These are phyloP conservation scores for Semaprochilodus insignis DNA, from an alignment of 2,797 vertebrate species.

Conservation along the genomic window DNA sequence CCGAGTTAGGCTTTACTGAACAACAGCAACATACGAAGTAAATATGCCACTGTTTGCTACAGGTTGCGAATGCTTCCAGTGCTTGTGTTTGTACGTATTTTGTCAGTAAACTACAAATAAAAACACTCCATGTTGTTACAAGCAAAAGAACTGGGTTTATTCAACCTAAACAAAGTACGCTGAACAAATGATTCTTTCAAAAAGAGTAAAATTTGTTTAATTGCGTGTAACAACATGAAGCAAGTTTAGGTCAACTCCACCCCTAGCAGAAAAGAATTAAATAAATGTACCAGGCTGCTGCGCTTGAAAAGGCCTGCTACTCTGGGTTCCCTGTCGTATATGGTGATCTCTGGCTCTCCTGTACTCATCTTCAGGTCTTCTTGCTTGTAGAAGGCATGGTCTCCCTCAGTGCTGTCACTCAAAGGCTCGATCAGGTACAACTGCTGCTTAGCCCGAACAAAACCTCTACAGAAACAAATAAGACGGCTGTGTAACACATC, in stretches of 20 bases:
- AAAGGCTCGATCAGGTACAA: constrained; percentile 89
- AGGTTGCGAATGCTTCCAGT: no score
- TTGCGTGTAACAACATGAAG: neutral
- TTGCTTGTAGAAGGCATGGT: constrained; percentile 82
- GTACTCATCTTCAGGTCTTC: constrained; percentile 73
- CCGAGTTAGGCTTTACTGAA: no score
- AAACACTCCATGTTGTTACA: no score
- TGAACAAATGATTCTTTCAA: no score
- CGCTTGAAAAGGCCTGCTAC: constrained; percentile 76
- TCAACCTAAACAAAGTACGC: no score
- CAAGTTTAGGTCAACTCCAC: neutral
- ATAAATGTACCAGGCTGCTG: constrained; percentile 74
- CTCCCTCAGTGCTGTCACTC: constrained; percentile 55
- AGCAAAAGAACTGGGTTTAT: no score
- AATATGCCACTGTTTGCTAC: no score
- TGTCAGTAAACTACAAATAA: no score
- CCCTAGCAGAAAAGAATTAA: neutral
- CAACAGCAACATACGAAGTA: no score
- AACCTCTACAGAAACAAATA: constrained; percentile 77
- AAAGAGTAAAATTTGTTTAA: no score
- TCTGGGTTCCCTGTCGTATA: constrained; percentile 71
- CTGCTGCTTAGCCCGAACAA: constrained; percentile 73
- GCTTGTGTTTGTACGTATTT: no score
- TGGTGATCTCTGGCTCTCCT: constrained; percentile 53
- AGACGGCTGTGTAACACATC: neutral